Evolutionary conservation across 2,888 invertebrate genomes (phyloP).

Genomic region (Chironomus riparius): DNA sequence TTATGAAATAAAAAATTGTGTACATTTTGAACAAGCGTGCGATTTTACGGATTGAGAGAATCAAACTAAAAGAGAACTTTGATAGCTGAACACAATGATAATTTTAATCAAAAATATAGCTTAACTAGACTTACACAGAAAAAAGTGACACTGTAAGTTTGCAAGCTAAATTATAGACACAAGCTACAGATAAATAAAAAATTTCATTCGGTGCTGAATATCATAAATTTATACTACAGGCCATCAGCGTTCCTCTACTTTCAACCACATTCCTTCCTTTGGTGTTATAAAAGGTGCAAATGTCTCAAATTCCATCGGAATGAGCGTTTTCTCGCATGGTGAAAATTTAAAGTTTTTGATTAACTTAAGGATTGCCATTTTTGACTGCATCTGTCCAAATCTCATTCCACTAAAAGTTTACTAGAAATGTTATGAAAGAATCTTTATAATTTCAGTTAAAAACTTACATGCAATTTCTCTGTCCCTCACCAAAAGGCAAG

Average conservation of each 20-base stretch:
- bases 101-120: too few species aligned
- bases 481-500: conserved; percentile 27
- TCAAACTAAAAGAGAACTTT: too few species aligned
- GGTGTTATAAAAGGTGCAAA: conserved; percentile 32
- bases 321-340: conserved; percentile 32
- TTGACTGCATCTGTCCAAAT: background rate
- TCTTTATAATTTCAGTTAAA: background rate
- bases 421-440: background rate
- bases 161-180: too few species aligned
- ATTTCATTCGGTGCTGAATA: too few species aligned
- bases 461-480: background rate
- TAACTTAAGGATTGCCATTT: background rate
- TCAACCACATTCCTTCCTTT: conserved; percentile 32
- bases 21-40: background rate
- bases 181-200: too few species aligned
- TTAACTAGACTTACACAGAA: too few species aligned
- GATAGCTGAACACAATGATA: too few species aligned
- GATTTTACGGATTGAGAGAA: too few species aligned
- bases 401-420: conserved; percentile 5
- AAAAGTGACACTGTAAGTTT: too few species aligned
- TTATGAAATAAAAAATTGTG: background rate
- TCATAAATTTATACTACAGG: too few species aligned
- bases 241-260: background rate
- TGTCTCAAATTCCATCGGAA: conserved; percentile 33
- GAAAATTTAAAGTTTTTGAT: background rate